phyloP scores from a whole-genome alignment of 2,888 invertebrate genomes.

The Celastrina argiolus region DNA sequence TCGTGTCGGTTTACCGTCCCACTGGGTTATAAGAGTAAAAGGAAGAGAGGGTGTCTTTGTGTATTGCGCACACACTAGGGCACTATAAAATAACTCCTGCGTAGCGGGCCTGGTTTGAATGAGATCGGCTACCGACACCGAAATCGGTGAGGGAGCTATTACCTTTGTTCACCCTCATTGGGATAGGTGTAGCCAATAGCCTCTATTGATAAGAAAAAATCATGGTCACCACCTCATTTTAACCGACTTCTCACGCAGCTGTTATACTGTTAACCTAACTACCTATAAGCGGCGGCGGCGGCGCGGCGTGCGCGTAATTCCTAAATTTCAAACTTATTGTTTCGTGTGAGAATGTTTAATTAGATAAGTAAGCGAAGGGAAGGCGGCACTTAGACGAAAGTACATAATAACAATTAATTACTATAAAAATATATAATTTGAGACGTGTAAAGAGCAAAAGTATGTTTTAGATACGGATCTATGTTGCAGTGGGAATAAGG shows the following conservation, averaged over 20 bases:
- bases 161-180: too few species aligned
- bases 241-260: conserved; percentile 70
- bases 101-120: too few species aligned
- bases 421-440: neutral
- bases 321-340: conserved; percentile 76
- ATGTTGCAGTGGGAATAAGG: neutral
- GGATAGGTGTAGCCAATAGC: too few species aligned
- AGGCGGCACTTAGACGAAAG: conserved; percentile 48
- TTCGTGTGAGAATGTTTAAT: conserved; percentile 76
- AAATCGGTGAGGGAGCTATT: too few species aligned
- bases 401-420: conserved; percentile 14
- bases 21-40: too few species aligned
- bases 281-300: conserved; percentile 54
- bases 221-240: conserved; percentile 49
- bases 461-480: neutral
- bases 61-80: too few species aligned
- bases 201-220: too few species aligned
- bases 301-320: conserved; percentile 59
- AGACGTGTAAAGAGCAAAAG: neutral
- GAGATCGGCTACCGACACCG: too few species aligned
- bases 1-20: too few species aligned
- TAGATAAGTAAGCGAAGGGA: conserved; percentile 72
- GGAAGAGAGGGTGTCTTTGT: too few species aligned
- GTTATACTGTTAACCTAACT: conserved; percentile 72
- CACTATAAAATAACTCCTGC: too few species aligned